phyloP scores from a whole-genome alignment of 2,113 vertebrate genomes.

The Sceloporus undulatus region DNA sequence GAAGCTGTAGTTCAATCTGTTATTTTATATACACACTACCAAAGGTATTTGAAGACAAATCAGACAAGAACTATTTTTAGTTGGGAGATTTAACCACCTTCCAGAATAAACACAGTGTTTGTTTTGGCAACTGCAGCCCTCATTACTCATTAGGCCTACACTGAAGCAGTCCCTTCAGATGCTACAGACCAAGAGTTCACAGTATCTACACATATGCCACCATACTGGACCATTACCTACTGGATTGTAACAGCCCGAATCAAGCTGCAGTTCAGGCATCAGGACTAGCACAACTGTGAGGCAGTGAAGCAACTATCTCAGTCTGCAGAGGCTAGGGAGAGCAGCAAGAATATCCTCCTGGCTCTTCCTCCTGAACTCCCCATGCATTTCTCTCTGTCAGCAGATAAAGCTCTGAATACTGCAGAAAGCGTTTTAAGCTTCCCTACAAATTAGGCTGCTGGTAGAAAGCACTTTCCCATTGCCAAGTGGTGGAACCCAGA shows the following conservation, averaged over 20 bases:
- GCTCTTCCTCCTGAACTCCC: background rate
- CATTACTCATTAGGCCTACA: constrained; percentile 2
- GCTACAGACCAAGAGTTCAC: background rate
- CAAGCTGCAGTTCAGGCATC: background rate
- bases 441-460: background rate
- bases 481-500: background rate
- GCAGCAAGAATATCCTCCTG: too few species aligned
- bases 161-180: background rate
- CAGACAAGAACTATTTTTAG: constrained; percentile 11
- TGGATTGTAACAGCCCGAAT: background rate
- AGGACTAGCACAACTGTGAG: background rate
- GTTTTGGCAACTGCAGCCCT: constrained; percentile 18
- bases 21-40: background rate
- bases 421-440: background rate
- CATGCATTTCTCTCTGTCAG: background rate
- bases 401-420: background rate
- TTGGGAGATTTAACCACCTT: background rate
- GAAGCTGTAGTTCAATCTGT: background rate
- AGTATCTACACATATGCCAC: background rate
- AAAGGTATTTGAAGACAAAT: background rate
- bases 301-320: background rate
- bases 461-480: background rate
- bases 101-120: constrained; percentile 1
- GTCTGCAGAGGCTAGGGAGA: background rate
- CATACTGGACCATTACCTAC: background rate